These are phyloP conservation scores for Coregonus suidteri DNA, from an alignment of 2,797 vertebrate genomes.

Conservation along the genomic window DNA sequence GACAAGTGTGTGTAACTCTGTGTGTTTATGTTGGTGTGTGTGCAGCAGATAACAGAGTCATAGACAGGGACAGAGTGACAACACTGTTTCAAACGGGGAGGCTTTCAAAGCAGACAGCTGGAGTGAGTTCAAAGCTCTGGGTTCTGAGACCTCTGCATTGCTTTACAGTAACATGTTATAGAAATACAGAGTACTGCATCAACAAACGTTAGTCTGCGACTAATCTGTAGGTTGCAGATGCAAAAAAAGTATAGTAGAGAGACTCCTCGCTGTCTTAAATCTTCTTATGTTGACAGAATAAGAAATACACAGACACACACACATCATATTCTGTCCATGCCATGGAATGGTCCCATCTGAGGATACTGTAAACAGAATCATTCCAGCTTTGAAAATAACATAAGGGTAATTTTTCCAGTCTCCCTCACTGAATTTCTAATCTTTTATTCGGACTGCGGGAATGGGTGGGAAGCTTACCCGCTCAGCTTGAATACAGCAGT, in stretches of 20 bases:
- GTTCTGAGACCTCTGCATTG: too few relatives aligned
- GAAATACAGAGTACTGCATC: too few relatives aligned
- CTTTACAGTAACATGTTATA: too few relatives aligned
- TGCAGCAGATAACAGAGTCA: background rate
- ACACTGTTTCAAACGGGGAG: background rate
- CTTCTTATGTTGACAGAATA: background rate
- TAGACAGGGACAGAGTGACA: constrained; percentile 3
- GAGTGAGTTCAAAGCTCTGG: too few relatives aligned
- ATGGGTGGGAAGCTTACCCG: constrained; percentile 30
- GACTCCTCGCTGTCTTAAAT: background rate
- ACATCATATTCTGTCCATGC: background rate
- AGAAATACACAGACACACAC: background rate
- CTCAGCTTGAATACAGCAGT: constrained; percentile 13
- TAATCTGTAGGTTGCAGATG: background rate
- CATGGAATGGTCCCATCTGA: background rate
- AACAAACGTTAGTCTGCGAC: too few relatives aligned
- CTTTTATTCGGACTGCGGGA: constrained; percentile 9
- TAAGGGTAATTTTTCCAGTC: background rate
- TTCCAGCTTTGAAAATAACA: constrained; percentile 35
- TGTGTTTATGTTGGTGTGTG: constrained; percentile 16
- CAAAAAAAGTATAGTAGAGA: background rate
- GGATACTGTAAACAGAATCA: background rate
- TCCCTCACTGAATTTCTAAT: background rate
- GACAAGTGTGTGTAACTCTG: constrained; percentile 34
- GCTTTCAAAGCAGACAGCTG: too few relatives aligned